Evolutionary conservation across 2,797 vertebrate species (phyloP).

Genomic region (Philypnodon macrostomus): DNA sequence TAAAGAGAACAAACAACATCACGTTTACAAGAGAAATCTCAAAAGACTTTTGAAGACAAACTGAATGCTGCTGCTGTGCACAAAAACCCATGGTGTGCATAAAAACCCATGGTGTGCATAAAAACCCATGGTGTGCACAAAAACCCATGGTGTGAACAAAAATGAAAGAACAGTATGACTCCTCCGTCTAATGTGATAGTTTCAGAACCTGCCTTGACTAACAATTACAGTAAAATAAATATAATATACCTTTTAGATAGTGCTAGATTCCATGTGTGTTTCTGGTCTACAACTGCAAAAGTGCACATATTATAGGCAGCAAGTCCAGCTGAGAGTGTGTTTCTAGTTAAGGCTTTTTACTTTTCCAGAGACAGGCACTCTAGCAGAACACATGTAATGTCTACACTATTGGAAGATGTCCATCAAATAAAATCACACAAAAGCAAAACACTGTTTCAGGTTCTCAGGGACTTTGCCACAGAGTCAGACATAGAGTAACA

Average conservation of each 20-base stretch:
- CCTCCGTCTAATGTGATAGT: slow-evolving; percentile 21
- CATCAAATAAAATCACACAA: slow-evolving; percentile 5
- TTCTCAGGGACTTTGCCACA: not conserved
- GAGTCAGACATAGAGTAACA: not conserved
- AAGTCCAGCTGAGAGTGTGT: no score
- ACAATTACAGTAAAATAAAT: no score
- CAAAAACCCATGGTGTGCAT: slow-evolving; percentile 1
- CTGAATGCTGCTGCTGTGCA: slow-evolving; percentile 5
- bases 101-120: not conserved
- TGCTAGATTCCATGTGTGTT: no score
- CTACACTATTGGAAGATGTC: slow-evolving; percentile 4
- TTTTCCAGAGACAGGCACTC: not conserved
- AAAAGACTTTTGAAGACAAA: slow-evolving; percentile 9
- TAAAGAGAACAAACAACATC: not conserved
- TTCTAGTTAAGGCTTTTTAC: not conserved
- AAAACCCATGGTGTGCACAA: slow-evolving; percentile 1
- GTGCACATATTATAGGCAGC: no score
- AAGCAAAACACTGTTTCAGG: not conserved
- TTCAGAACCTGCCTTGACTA: slow-evolving; percentile 13
- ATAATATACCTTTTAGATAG: not conserved
- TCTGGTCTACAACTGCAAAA: no score
- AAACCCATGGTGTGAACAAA: not conserved
- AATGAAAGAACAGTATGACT: slow-evolving; percentile 12
- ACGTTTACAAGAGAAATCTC: not conserved
- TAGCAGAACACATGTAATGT: not conserved